Evolutionary conservation across 2,797 vertebrate species (phyloP), one percentile per base, ranked within the genome.

Genomic region (Percopsis omiscomaycus): DNA sequence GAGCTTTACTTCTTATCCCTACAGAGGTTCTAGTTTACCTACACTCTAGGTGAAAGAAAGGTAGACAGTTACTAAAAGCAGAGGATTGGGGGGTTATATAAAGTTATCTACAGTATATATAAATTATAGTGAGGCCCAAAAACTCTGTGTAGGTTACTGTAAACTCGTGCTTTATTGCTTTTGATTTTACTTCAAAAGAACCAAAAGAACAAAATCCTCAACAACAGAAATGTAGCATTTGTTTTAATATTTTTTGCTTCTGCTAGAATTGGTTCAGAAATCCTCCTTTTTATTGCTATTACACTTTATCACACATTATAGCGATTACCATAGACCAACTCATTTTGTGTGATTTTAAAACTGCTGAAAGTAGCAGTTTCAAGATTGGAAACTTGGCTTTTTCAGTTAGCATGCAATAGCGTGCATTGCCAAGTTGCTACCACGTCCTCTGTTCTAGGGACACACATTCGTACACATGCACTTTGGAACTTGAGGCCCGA

Each of bases 351-450:
- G 22, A 32, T 75, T 83, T 59, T 52, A 64, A 66, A 86, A 83
- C 5, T 81, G 83, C 81, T 87, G 82, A 84, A 85, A 80, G 60
- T 66, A 79, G 77, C 84, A 73, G 74, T 69, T 73, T 61, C 61
- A 75, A 12, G 64, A 63, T 66, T 75, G 80, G 81, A 87, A 59
- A 64, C 78, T 80, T 84, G 84, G 84, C 84, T 82, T 72, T 87
- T 84, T 77, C 66, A 42, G 30, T 69, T 53, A 50, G 66, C 71
- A 87, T 87, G 37, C 8, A 42, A 42, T 42, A 42, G 37, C 37
- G 8, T 42, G 37, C 4, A 42, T 42, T 42, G 37, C 9, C 37
- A 42, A 42, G 37, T 42, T 42, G 37, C 9, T 42, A 42, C 6
- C 9, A 9, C 9, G 37, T 9, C 6, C 37, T 42, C 8, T 22